These are phyloP conservation scores for Coptodon rendalli DNA, from an alignment of 2,113 vertebrate species.

Conservation along the genomic window DNA sequence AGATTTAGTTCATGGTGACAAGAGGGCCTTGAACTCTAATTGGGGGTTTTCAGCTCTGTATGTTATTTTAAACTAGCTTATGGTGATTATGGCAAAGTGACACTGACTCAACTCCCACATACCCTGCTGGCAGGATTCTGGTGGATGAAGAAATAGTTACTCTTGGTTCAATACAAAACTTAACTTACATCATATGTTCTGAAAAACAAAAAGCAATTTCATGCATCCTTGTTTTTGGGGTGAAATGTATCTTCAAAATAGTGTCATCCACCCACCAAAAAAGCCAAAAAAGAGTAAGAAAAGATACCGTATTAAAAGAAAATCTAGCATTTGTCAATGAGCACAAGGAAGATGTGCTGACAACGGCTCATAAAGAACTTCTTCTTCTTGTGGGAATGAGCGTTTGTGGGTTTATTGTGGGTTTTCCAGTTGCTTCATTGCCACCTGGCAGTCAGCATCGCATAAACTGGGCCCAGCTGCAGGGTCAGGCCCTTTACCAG, in stretches of 20 bases:
- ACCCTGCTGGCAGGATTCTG: constrained; percentile 11
- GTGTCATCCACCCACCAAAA: not conserved
- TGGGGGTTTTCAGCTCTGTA: constrained; percentile 37
- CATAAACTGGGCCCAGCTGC: constrained; percentile 20
- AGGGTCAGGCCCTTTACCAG: not conserved
- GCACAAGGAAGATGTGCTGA: not conserved
- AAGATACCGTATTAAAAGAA: not conserved
- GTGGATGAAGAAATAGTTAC: constrained; percentile 11
- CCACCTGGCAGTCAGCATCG: constrained; percentile 16
- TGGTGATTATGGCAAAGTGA: constrained; percentile 47
- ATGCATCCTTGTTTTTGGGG: not conserved
- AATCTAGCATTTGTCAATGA: not conserved
- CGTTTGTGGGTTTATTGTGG: constrained; percentile 2
- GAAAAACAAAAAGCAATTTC: not conserved
- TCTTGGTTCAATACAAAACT: not conserved
- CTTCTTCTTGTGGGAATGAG: not conserved
- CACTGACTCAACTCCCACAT: constrained; percentile 52
- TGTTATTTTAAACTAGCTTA: constrained; percentile 52
- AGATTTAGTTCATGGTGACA: constrained; percentile 56
- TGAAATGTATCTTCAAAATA: not conserved
- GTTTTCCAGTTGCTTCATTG: constrained; percentile 25
- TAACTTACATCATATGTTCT: not conserved
- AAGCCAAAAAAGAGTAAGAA: not conserved
- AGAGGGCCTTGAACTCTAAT: constrained; percentile 47
- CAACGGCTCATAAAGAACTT: not conserved